Percentiles rank a stretch among this genome's conserved stretches.
These are phyloP conservation scores for Stenodema calcarata DNA, from an alignment of 2,888 invertebrate genomes.

Conservation along the genomic window DNA sequence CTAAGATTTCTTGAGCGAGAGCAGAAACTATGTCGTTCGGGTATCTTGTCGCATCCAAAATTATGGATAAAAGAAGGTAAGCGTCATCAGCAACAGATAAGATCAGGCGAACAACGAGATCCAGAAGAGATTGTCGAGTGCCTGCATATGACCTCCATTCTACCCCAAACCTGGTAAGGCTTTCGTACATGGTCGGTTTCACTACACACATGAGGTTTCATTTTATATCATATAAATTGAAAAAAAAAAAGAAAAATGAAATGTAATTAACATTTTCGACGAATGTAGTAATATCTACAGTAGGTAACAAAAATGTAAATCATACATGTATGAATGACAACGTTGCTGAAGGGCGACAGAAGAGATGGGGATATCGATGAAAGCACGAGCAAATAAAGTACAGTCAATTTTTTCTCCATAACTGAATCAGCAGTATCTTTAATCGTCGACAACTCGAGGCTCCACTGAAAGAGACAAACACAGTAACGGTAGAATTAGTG, in stretches of 20 bases:
- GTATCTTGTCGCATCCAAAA: conserved; percentile 64
- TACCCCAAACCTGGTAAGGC: conserved; percentile 63
- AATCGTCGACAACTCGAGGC: conserved; percentile 60
- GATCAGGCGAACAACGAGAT: conserved; percentile 68
- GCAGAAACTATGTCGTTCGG: conserved; percentile 42
- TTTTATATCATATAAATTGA: too few relatives aligned
- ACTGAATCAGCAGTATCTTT: conserved; percentile 61
- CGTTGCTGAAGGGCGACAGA: conserved; percentile 78
- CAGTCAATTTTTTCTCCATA: conserved; percentile 68
- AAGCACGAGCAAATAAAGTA: conserved; percentile 80
- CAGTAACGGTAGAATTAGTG: too few relatives aligned
- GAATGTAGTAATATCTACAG: too few relatives aligned
- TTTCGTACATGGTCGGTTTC: conserved; percentile 66
- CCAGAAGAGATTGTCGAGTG: conserved; percentile 64
- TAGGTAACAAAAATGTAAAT: too few relatives aligned
- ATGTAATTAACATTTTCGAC: too few relatives aligned
- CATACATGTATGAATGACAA: conserved; percentile 81
- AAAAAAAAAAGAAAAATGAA: too few relatives aligned
- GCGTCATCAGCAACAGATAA: conserved; percentile 70
- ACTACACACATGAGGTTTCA: too few relatives aligned
- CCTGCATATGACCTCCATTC: conserved; percentile 62
- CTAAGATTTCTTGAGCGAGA: conserved; percentile 55
- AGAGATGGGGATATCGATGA: conserved; percentile 80
- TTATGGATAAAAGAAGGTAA: conserved; percentile 66
- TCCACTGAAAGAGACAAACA: conserved; percentile 63